phyloP scores from a whole-genome alignment of 2,888 invertebrate genomes.

The Microchrysa polita region DNA sequence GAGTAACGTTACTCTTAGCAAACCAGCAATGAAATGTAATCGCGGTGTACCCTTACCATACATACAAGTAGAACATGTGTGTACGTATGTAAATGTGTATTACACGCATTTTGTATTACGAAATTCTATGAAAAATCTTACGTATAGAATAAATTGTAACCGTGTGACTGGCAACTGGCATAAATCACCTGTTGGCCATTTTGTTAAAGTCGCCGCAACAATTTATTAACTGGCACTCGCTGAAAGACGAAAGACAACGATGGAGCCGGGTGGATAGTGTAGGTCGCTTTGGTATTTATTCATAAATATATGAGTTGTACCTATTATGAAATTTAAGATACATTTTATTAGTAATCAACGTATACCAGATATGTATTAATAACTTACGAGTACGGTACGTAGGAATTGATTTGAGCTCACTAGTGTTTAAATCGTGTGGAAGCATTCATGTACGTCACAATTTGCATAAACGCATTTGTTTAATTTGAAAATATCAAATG shows the following conservation, averaged over 20 bases:
- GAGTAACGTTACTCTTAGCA: background rate
- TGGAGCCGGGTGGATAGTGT: background rate
- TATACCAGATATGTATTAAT: background rate
- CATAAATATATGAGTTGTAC: background rate
- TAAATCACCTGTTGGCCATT: conserved; percentile 30
- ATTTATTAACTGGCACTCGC: conserved; percentile 27
- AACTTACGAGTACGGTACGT: background rate
- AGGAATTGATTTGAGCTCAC: background rate
- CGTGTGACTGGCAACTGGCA: conserved; percentile 13
- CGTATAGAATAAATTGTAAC: background rate
- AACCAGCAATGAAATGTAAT: background rate
- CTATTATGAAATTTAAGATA: conserved; percentile 24
- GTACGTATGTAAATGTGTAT: background rate
- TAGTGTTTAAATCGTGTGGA: background rate
- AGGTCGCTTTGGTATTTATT: conserved; percentile 24
- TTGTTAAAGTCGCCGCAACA: background rate
- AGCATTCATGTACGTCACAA: background rate
- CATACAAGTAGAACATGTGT: background rate
- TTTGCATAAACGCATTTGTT: conserved; percentile 1
- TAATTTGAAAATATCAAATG: background rate
- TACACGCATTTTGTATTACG: conserved; percentile 1
- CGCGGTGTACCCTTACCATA: background rate
- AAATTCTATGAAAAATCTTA: conserved; percentile 24
- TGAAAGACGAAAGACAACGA: too few relatives aligned
- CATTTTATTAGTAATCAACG: conserved; percentile 20